Base-by-base conservation (phyloP, 1,140 invertebrate species). In the Atta cephalotes region DNA sequence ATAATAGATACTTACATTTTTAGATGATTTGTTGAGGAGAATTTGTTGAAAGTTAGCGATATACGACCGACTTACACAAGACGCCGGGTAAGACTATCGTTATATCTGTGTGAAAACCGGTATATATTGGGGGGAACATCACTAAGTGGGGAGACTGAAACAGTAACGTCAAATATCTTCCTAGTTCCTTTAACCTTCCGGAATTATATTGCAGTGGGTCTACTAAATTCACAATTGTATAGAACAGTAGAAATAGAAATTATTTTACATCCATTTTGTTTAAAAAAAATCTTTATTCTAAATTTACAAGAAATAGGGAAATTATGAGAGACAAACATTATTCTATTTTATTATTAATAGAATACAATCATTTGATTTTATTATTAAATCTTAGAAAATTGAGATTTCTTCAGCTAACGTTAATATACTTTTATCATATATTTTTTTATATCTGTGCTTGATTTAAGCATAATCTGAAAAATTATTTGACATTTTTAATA, bases 131-230 rank as follows among this genome's bases (percentile, higher is more conserved):
- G 49, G 49, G 39, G 56, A 35, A 76, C n/a, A 9, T 10, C 7
- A 14, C 18, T 1, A n/a, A 31, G 88, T 66, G 79, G 88, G 88
- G 66, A n/a, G 14, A 78, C 12, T 18, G 16, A n/a, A 14, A 39
- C 89, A 90, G 89, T 85, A 35, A 14, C 77, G 89, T 90, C 16
- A 21, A 1, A 74, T 56, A n/a, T 51, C 18, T 51, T 51, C 3
- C 14, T 51, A 45, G 9, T 10, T 10, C 39, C 39, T 45, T 45
- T 10, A 9, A 12, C 9, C 1, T 45, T 45, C 2, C 9, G 9
- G 0, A 45, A 9, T 7, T 45, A 45, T 45, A 10, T 9, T 45
- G 31, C 31, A 9, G 39, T 45, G 39, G 39, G 0, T 45, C 9
- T 45, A 45, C 39, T 45, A 45, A 3, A 45, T 12, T 14, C 53